Conservation (phyloP, 1,140 invertebrate genomes). For the Drepana arcuata region DNA sequence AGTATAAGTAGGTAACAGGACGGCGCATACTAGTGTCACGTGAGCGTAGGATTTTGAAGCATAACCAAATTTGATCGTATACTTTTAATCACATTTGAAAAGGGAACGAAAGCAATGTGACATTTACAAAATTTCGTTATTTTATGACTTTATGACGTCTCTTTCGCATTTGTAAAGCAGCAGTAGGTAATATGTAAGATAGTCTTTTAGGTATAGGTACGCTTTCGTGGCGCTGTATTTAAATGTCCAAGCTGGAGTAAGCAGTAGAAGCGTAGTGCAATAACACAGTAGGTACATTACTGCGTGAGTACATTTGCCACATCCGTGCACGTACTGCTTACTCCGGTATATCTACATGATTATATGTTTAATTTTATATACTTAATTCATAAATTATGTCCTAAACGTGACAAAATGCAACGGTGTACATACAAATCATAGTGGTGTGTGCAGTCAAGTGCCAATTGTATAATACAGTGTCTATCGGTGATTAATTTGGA, state of each 20-base stretch:
- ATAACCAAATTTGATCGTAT: neutral
- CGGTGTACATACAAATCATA: slow-evolving; percentile 42
- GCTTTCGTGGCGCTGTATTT: too few species aligned
- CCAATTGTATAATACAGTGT: slow-evolving; percentile 32
- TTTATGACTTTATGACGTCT: too few species aligned
- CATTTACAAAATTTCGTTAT: too few species aligned
- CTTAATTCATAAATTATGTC: slow-evolving; percentile 28
- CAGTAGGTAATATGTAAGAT: too few species aligned
- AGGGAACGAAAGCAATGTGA: too few species aligned
- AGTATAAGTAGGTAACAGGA: slow-evolving; percentile 45
- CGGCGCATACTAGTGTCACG: too few species aligned
- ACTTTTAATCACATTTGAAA: too few species aligned
- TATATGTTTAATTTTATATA: slow-evolving; percentile 31
- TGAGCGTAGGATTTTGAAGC: too few species aligned
- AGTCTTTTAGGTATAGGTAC: too few species aligned
- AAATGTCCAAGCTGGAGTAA: neutral
- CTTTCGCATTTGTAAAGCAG: too few species aligned
- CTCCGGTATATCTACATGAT: slow-evolving; percentile 45
- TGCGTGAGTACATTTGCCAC: too few species aligned
- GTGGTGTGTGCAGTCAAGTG: slow-evolving; percentile 48
- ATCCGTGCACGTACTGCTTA: slow-evolving; percentile 53
- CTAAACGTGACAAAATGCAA: slow-evolving; percentile 57
- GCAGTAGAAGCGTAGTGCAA: slow-evolving; percentile 2
- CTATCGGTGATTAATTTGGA: slow-evolving; percentile 20
- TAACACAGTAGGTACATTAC: too few species aligned